Evolutionary conservation across 2,797 vertebrate genomes (phyloP).

Genomic region (Novumbra hubbsi): DNA sequence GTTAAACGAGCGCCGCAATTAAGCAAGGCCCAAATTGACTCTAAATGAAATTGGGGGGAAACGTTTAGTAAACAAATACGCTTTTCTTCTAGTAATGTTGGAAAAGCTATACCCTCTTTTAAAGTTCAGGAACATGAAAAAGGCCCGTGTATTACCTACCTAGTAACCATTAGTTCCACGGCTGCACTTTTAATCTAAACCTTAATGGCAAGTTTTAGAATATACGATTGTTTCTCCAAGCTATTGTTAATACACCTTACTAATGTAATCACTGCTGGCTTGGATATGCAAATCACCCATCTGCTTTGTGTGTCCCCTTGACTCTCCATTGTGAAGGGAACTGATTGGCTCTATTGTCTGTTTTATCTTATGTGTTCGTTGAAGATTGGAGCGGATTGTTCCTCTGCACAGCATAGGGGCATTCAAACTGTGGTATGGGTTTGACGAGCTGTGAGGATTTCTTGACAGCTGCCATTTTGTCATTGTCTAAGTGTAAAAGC

Average conservation of each 20-base stretch:
- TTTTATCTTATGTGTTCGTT: conserved; percentile 32
- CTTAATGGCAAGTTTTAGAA: conserved; percentile 23
- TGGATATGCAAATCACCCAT: conserved; percentile 46
- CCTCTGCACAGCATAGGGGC: conserved; percentile 6
- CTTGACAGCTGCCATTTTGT: conserved; percentile 27
- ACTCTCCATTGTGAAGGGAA: conserved; percentile 27
- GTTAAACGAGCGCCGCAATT: too few species aligned
- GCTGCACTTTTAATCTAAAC: conserved; percentile 7
- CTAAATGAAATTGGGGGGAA: too few species aligned
- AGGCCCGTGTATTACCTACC: conserved; percentile 1
- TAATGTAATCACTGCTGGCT: conserved; percentile 40
- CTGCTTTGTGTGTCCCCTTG: conserved; percentile 38
- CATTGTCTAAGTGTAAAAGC: not conserved
- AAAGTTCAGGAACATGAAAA: not conserved
- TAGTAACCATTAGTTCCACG: not conserved
- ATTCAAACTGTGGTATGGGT: not conserved
- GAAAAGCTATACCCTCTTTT: not conserved
- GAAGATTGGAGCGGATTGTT: conserved; percentile 31
- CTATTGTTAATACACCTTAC: conserved; percentile 46
- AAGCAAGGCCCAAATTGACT: too few species aligned
- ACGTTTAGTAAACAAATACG: too few species aligned
- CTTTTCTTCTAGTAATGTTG: too few species aligned
- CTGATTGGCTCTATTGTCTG: conserved; percentile 40
- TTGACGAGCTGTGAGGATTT: conserved; percentile 7
- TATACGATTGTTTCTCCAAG: conserved; percentile 24